phyloP scores from a whole-genome alignment of 2,797 vertebrate species.

The Smutsia gigantea region DNA sequence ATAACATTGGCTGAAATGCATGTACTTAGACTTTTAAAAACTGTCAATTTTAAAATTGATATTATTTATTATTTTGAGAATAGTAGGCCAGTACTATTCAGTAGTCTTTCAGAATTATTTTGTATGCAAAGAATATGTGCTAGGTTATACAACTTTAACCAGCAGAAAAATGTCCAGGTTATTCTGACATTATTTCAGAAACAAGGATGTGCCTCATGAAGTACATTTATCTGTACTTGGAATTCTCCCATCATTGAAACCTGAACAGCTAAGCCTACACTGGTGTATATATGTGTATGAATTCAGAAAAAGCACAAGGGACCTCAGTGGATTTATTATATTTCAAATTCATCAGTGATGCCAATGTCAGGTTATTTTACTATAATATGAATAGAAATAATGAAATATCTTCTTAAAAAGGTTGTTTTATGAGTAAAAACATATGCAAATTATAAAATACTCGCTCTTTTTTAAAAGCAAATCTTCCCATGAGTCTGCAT shows the following conservation, averaged over 20 bases:
- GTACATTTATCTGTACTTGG: background rate
- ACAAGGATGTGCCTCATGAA: background rate
- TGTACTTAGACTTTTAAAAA: background rate
- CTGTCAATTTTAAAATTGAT: background rate
- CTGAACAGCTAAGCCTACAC: background rate
- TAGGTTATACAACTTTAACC: background rate
- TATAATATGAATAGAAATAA: background rate
- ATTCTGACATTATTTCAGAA: background rate
- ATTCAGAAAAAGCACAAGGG: background rate
- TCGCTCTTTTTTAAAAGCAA: slow-evolving; percentile 4
- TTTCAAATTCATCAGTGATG: background rate
- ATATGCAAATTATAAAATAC: background rate
- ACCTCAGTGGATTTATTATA: background rate
- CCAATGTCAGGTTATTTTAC: background rate
- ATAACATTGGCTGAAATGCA: background rate
- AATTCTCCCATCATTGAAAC: background rate
- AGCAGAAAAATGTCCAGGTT: background rate
- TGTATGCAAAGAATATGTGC: background rate
- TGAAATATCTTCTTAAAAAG: background rate
- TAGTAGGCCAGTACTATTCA: background rate
- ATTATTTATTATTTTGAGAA: background rate
- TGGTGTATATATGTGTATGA: background rate
- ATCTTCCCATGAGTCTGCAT: background rate
- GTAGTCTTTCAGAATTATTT: background rate
- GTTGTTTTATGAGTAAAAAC: background rate